Base-by-base conservation (phyloP, 2,797 vertebrate genomes). In the Melanotaenia trifasciata region DNA sequence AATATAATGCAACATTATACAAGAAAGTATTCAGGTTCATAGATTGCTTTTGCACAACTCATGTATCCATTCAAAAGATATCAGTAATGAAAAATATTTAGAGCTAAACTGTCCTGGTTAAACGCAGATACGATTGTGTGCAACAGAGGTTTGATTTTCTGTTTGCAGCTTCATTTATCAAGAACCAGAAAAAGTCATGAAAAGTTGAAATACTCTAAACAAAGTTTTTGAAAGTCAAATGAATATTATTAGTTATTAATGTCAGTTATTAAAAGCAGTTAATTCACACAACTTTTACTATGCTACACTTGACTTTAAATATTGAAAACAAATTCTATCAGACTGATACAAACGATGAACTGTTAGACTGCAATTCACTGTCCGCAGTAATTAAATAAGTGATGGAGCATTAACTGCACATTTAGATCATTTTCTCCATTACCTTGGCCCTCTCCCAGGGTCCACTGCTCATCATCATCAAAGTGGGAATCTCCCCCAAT, bases 401-500 rank as follows among this genome's bases (percentile, higher is more conserved):
- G 45, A 20, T n/a, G 20, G 18, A 28, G 6, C 5, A 28, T 64
- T 63, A 13, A 38, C 4, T 36, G 28, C 26, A 67, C 1, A 24
- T 58, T 64, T 64, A 50, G 4, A 13, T 26, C 13, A 14, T 8
- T 69, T 62, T 58, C 50, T 38, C 0, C 20, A 51, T 79, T 94
- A 99, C 98, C 97, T 96, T 97, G 96, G 28, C 98, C 98, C 16
- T 99, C 98, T 83, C 98, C 98, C 67, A 99, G 92, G 1, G 98
- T 98, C 98, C 98, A 99, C 78, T 98, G 95, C 76, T 99, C 98
- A 80, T 99, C 98, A 50, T 99, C 98, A 40, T 99, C 98, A 84
- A 99, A 99, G 83, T 99, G 98, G 45, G 98, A 99, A 87, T 99
- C 98, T 58, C 98, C 98, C n/a, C 98, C 98, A 60, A 98, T 96